Percentiles rank a stretch among this genome's conserved stretches.
Evolutionary conservation across 2,113 vertebrate species (phyloP).

Genomic region (Myiagra hebetior): DNA sequence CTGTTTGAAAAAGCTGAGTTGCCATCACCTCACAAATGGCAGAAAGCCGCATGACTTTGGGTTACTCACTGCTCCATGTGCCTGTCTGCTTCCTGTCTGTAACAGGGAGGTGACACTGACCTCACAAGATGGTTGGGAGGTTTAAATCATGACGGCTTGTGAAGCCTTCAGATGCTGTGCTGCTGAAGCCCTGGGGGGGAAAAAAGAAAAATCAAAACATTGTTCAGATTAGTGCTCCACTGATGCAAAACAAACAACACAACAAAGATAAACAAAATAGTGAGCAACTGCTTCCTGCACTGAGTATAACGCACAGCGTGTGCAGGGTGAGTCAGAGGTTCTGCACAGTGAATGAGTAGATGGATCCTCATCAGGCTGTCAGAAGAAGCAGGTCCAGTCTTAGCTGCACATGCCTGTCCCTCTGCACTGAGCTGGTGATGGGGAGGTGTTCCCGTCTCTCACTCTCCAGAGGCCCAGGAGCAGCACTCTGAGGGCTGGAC

Average conservation of each 20-base stretch:
- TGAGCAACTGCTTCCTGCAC: not conserved
- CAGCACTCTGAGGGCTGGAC: not conserved
- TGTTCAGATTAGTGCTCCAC: not conserved
- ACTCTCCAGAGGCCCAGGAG: not conserved
- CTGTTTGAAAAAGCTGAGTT: not conserved
- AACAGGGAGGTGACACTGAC: not conserved
- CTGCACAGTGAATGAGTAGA: not conserved
- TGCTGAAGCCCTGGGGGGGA: not conserved
- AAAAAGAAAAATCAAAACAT: constrained; percentile 15
- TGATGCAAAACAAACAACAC: constrained; percentile 22
- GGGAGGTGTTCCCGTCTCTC: not conserved
- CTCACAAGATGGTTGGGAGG: constrained; percentile 4
- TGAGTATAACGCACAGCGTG: not conserved
- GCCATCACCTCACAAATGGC: not conserved
- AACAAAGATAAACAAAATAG: constrained; percentile 6
- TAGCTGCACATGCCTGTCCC: not conserved
- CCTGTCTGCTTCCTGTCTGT: not conserved
- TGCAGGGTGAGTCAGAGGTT: not conserved
- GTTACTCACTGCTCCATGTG: not conserved
- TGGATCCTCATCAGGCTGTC: not conserved
- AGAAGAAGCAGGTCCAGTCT: not conserved
- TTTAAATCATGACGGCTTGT: not conserved
- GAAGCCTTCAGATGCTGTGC: not conserved
- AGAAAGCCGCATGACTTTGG: not conserved
- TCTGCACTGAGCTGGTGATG: not conserved